These are phyloP conservation scores for Tachysurus fulvidraco DNA, from an alignment of 2,113 vertebrate genomes.

Conservation along the genomic window DNA sequence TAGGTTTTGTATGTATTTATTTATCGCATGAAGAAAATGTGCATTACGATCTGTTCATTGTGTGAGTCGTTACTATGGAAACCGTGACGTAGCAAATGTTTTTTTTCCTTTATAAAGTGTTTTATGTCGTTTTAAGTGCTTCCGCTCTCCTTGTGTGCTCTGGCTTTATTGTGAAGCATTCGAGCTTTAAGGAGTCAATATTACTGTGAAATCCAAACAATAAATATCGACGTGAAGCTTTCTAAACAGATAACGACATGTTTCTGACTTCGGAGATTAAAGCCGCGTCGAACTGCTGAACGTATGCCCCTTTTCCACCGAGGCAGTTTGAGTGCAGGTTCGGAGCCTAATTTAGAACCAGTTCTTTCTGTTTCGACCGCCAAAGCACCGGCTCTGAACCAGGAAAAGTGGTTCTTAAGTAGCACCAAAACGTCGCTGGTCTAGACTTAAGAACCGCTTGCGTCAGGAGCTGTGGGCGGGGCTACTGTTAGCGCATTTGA, in stretches of 20 bases:
- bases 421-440: no score
- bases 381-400: no score
- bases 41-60: not conserved
- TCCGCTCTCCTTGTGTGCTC: not conserved
- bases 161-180: not conserved
- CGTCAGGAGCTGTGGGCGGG: no score
- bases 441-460: no score
- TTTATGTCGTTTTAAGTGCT: not conserved
- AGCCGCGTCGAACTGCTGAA: not conserved
- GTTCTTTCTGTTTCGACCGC: no score
- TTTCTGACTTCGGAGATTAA: not conserved
- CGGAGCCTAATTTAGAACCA: no score
- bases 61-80: not conserved
- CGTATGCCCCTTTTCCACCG: no score
- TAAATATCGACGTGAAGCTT: constrained; percentile 10
- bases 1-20: no score
- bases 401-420: no score
- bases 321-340: no score
- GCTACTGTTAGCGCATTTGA: no score
- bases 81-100: not conserved
- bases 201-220: not conserved
- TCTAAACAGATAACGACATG: not conserved
- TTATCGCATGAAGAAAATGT: not conserved
- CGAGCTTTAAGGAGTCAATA: not conserved
- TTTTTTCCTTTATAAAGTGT: not conserved